Evolutionary conservation across 2,113 vertebrate genomes (phyloP), one percentile per base, ranked within the genome.

Genomic region (Halcyon senegalensis): DNA sequence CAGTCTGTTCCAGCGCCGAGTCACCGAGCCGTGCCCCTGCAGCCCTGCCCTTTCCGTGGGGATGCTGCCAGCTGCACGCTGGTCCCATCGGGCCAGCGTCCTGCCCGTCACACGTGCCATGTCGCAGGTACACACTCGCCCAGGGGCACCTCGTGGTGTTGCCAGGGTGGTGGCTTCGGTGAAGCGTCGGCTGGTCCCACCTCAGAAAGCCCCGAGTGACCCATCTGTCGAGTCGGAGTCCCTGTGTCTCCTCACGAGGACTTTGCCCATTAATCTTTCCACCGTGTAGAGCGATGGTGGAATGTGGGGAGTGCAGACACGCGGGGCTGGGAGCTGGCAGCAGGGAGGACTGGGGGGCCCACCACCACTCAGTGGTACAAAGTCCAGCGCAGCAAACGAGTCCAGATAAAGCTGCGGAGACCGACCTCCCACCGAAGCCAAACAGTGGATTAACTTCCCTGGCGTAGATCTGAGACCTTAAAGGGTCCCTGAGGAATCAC

Each of bases 41-140:
- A 33, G 60, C 44, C 51, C 60, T 51, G 51, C 39, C 53, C 39
- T 37, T 44, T 20, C 69, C 10, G 13, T 1, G 0, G 23, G 62
- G 51, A 58, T 6, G 51, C 60, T 39, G 62, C 28, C 1, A 4
- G 63, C 46, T 9, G 0, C 41, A 11, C 2, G 1, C 39, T 6
- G n/a, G 30, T 50, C 56, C 78, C 24, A 1, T 8, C 1, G 2
- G 81, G 58, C 66, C 13, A 3, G 66, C 2, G 15, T 51, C 23
- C 83, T 62, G 69, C 90, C 48, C 2, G 1, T 10, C 63, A 33
- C 90, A 24, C 11, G 4, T 15, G 11, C n/a, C 21, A 1, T 15
- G 46, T 24, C 16, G 1, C 59, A 25, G 59, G 46, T 17, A 5
- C 58, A 8, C 4, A 1, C 66, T 90, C 6, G 2, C 53, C 44